phyloP scores from a whole-genome alignment of 2,113 vertebrate species.

The Furnarius figulus region DNA sequence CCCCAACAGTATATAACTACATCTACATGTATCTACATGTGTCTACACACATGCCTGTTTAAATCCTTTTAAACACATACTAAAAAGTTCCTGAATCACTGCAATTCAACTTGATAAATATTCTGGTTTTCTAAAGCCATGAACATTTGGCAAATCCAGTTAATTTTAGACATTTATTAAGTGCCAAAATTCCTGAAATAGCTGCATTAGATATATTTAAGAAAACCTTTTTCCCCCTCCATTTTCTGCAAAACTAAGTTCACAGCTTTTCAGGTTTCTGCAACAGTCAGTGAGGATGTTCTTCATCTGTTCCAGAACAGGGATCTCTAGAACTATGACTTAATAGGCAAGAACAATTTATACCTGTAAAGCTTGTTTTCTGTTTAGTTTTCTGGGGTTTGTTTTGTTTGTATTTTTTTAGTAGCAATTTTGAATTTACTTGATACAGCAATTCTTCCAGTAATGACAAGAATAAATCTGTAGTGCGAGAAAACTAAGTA shows the following conservation, averaged over 20 bases:
- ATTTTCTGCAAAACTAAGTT: not conserved
- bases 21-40: not conserved
- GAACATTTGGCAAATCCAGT: not conserved
- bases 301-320: not conserved
- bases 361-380: not conserved
- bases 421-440: not conserved
- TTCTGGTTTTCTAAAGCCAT: not conserved
- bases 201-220: not conserved
- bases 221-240: rapidly evolving
- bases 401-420: not conserved
- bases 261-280: not conserved
- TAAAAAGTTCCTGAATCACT: not conserved
- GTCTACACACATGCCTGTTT: not conserved
- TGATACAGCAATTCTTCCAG: not conserved
- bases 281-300: rapidly evolving
- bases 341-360: not conserved
- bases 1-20: not conserved
- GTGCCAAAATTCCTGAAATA: not conserved
- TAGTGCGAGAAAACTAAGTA: not conserved
- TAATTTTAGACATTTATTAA: not conserved
- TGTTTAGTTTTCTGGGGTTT: not conserved
- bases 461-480: not conserved
- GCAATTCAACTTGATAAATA: not conserved
- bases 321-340: not conserved
- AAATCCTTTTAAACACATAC: not conserved